phyloP scores from a whole-genome alignment of 2,888 invertebrate genomes.

The Thyatira batis region DNA sequence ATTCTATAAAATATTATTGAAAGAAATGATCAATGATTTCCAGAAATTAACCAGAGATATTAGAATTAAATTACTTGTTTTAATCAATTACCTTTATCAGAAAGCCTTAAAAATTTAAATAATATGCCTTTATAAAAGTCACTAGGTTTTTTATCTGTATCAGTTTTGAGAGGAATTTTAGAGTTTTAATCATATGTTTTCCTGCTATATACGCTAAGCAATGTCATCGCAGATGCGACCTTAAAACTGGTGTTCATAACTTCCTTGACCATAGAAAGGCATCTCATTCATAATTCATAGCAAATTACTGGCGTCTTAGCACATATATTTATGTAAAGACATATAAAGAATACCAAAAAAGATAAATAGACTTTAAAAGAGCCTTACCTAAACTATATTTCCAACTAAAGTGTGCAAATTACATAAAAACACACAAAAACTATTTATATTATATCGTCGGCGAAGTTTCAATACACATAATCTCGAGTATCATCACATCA shows the following conservation, averaged over 20 bases:
- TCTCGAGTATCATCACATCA: slow-evolving; percentile 36
- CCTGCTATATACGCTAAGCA: neutral
- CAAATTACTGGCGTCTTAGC: neutral
- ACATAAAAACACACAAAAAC: slow-evolving; percentile 29
- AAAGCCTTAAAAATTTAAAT: too few relatives aligned
- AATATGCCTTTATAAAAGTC: too few relatives aligned
- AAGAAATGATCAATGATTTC: too few relatives aligned
- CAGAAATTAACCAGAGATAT: too few relatives aligned
- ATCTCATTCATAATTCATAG: neutral
- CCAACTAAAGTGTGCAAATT: slow-evolving; percentile 7
- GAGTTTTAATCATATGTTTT: neutral
- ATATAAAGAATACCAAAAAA: neutral
- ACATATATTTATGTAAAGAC: neutral
- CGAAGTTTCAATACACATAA: slow-evolving; percentile 42
- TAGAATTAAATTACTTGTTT: too few relatives aligned
- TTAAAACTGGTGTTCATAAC: neutral
- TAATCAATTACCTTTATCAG: too few relatives aligned
- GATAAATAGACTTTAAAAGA: neutral
- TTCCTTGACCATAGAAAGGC: neutral
- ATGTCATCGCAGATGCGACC: neutral
- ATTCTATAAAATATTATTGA: too few relatives aligned
- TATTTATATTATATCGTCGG: slow-evolving; percentile 24
- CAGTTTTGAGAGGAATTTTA: neutral
- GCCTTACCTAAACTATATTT: neutral
- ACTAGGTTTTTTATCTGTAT: neutral